Evolutionary conservation across 2,113 vertebrate species (phyloP).

Genomic region (Prunella fulvescens): DNA sequence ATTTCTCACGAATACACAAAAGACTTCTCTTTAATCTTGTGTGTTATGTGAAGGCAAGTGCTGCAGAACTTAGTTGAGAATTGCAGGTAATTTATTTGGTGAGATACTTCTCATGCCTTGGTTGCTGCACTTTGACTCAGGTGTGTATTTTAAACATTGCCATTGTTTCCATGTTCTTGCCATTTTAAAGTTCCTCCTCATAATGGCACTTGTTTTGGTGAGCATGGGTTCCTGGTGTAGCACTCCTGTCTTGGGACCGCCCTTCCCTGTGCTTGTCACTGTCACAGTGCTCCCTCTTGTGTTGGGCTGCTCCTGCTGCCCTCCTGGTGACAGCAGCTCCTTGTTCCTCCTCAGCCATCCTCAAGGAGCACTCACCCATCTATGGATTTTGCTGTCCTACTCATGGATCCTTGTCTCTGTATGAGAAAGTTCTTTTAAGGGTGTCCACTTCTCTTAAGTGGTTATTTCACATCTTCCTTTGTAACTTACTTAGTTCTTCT

Average conservation of each 20-base stretch:
- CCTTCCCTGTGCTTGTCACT: neutral
- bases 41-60: neutral
- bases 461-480: neutral
- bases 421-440: neutral
- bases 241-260: accelerated
- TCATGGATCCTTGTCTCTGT: neutral
- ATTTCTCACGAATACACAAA: neutral
- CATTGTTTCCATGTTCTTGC: neutral
- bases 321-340: neutral
- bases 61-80: neutral
- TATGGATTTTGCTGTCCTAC: neutral
- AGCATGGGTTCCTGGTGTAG: neutral
- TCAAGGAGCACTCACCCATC: neutral
- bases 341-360: neutral
- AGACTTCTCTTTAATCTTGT: neutral
- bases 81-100: neutral
- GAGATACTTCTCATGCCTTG: neutral
- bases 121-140: neutral
- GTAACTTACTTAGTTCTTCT: neutral
- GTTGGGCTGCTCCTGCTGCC: neutral
- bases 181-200: neutral
- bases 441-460: neutral
- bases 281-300: neutral
- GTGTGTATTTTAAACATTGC: neutral
- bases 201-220: neutral